A percentile compares a stretch with the other conserved stretches of the same genome.
Evolutionary conservation across 2,888 invertebrate genomes (phyloP).

Genomic region (Microctonus hyperodae): DNA sequence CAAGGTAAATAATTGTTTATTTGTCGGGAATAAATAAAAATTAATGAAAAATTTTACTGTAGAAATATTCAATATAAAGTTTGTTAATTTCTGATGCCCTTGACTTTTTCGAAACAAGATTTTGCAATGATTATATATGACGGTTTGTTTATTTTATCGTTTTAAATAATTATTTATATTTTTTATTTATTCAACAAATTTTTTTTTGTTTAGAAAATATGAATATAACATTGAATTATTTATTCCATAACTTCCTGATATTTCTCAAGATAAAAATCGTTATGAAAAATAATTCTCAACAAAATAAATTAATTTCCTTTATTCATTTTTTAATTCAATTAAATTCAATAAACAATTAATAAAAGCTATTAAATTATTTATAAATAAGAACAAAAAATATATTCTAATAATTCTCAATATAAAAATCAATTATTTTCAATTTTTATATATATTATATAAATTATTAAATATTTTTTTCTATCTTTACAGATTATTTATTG

Average conservation of each 20-base stretch:
- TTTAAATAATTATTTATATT: too few species aligned
- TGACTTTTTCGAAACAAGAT: background rate
- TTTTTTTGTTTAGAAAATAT: background rate
- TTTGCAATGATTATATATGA: background rate
- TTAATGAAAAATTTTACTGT: background rate
- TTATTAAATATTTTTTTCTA: slow-evolving; percentile 8
- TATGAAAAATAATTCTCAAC: background rate
- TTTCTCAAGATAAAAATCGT: background rate
- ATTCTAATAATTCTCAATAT: too few species aligned
- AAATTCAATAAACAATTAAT: too few species aligned
- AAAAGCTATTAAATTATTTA: too few species aligned
- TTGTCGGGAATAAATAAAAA: background rate
- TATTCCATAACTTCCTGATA: slow-evolving; percentile 1
- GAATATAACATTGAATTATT: background rate
- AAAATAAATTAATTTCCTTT: too few species aligned
- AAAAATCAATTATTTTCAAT: too few species aligned
- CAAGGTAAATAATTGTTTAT: background rate
- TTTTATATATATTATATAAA: background rate
- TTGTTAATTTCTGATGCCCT: background rate
- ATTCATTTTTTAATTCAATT: too few species aligned
- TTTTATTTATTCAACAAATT: background rate
- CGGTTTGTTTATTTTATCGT: background rate
- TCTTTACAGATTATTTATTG: slow-evolving; percentile 78
- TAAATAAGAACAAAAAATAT: too few species aligned
- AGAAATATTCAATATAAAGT: background rate